Evolutionary conservation across 2,888 invertebrate genomes (phyloP), one percentile per base, ranked within the genome.

Genomic region (Calliscelio sp.): DNA sequence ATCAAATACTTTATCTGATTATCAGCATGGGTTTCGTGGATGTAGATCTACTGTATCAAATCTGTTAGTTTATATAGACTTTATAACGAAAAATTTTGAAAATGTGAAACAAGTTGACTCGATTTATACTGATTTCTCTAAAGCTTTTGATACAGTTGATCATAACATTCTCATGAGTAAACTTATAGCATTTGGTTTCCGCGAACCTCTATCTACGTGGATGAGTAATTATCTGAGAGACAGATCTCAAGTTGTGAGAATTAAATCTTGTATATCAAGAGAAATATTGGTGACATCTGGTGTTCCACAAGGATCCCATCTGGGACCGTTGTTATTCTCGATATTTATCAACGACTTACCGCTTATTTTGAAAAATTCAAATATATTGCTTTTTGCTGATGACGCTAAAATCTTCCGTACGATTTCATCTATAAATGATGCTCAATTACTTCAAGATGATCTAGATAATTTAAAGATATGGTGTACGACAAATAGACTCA

Each of bases 111-210:
- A 28, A 28, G 28, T 28, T 6, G 28, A 28, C 8, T 4, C 5
- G 4, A 57, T 57, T 28, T 28, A 57, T 25, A 57, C 55, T 8
- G 55, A 57, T 28, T 57, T 57, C 22, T 57, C 55, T 0, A 57
- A 57, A 25, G 55, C 55, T 11, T 51, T 51, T 22, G 51, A 51
- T 7, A 51, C 7, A 51, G 55, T 57, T 2, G 28, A 57, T 24
- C 32, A 25, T n/a, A 28, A 24, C 14, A 28, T 57, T 6, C 28
- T 28, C 8, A 28, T 28, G 8, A 6, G 4, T 4, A 28, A 28
- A 28, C 28, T 28, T 28, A 8, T 6, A 28, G 28, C 28, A 28
- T 6, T 28, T 28, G 28, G 28, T 28, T 6, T 28, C 4, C 8
- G 28, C 8, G 28, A 4, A 8, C 28, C 28, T 8, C 8, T 28